Conservation (phyloP, 1,140 invertebrate genomes). For the Drosophila pallidifrons region DNA sequence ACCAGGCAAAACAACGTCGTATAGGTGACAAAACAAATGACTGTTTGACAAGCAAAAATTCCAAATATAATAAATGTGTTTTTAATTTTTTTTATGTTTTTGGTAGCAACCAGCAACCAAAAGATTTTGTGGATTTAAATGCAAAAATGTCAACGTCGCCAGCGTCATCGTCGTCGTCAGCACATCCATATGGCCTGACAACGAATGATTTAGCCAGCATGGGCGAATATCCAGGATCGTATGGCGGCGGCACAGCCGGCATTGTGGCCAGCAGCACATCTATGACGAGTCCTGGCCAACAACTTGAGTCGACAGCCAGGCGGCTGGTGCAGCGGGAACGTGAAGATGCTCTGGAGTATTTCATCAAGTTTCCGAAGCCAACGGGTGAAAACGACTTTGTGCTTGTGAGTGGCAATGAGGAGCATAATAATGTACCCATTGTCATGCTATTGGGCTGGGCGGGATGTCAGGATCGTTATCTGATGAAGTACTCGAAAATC, state of each 20-base stretch:
- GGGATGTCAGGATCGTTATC: conserved; percentile 91
- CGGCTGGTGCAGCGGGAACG: conserved; percentile 17
- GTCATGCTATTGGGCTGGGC: conserved; percentile 92
- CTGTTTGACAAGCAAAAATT: conserved; percentile 9
- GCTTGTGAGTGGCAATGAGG: conserved; percentile 85
- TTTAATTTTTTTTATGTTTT: conserved; percentile 5
- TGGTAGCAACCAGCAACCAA: background rate
- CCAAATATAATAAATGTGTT: conserved; percentile 12
- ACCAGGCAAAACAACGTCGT: conserved; percentile 31
- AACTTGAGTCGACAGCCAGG: background rate
- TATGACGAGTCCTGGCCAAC: conserved; percentile 14
- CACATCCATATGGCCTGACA: conserved; percentile 54
- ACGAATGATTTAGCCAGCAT: conserved; percentile 37
- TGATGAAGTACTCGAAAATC: conserved; percentile 91
- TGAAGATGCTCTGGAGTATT: conserved; percentile 87
- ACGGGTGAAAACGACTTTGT: conserved; percentile 85
- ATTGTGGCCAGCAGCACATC: conserved; percentile 11
- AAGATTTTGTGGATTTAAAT: conserved; percentile 30
- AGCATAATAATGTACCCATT: conserved; percentile 88
- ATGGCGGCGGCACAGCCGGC: conserved; percentile 36
- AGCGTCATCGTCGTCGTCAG: conserved; percentile 35
- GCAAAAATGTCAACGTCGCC: conserved; percentile 54
- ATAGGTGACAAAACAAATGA: conserved; percentile 4
- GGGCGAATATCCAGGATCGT: conserved; percentile 36
- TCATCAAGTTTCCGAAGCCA: conserved; percentile 88